Evolutionary conservation across 2,888 invertebrate species (phyloP).

Genomic region (Tiliacea citrago): DNA sequence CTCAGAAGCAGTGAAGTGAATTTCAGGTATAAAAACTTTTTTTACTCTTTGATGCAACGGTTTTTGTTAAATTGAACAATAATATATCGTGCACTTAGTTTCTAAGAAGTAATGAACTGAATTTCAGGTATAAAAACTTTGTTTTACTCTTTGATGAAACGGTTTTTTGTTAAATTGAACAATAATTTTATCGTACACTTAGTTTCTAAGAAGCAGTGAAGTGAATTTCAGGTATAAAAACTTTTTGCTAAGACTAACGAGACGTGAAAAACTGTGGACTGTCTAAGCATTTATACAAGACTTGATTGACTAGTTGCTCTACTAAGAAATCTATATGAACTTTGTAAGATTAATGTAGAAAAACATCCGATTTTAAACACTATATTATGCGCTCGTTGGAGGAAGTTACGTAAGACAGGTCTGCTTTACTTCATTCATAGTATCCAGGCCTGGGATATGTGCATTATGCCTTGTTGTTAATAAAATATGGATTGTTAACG

Average conservation of each 20-base stretch:
- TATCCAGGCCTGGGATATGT: constrained; percentile 65
- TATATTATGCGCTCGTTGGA: constrained; percentile 46
- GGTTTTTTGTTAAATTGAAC: constrained; percentile 29
- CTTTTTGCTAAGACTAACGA: constrained; percentile 32
- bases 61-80: constrained; percentile 30
- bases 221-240: constrained; percentile 28
- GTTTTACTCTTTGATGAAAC: constrained; percentile 19
- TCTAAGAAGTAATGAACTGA: constrained; percentile 18
- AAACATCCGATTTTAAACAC: constrained; percentile 65
- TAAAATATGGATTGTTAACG: constrained; percentile 75
- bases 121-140: constrained; percentile 31
- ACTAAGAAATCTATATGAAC: constrained; percentile 48
- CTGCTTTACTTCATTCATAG: constrained; percentile 72
- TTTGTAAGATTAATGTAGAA: constrained; percentile 61
- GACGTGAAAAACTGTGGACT: constrained; percentile 34
- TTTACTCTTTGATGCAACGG: constrained; percentile 13
- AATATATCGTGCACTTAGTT: constrained; percentile 32
- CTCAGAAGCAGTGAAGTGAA: constrained; percentile 8
- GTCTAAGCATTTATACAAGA: constrained; percentile 47
- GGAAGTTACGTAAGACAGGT: constrained; percentile 70
- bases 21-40: constrained; percentile 33
- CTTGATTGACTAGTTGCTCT: constrained; percentile 33
- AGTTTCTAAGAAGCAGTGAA: constrained; percentile 24
- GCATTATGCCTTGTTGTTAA: constrained; percentile 75
- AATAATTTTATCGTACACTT: constrained; percentile 27